Evolutionary conservation across 1,140 invertebrate species (phyloP), one percentile per base, ranked within the genome.

Genomic region (Drosophila novamexicana): DNA sequence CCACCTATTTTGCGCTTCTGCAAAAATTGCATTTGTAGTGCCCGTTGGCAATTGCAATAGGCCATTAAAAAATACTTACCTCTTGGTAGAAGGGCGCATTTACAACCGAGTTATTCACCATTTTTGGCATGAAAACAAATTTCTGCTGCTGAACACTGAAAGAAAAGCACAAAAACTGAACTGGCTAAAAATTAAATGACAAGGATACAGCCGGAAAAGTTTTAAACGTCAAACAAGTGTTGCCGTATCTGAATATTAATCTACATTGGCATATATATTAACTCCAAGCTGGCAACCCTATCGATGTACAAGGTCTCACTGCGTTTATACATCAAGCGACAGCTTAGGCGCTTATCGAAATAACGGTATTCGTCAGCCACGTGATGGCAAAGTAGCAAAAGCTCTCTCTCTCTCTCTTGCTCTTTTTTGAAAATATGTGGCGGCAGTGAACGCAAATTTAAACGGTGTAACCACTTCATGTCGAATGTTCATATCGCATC

Each of bases 141-240:
- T 58, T 66, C 36, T 52, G 45, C 69, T 72, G 53, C 53, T 39
- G 59, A 67, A 47, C 36, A 53, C 52, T 57, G 36, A 54, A 50
- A 49, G 22, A 69, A 66, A 40, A 52, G 77, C 81, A 77, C 49
- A 67, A 16, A 77, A 71, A 49, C 45, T 39, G 54, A 75, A 18
- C n/a, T 42, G 14, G 42, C 32, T 70, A 63, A 18, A 56, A 74
- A 70, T 69, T 64, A 18, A 71, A 62, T 52, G 64, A 32, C 56
- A 78, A 56, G 68, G 81, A 70, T 47, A 69, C 12, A 29, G 42
- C 36, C 53, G 44, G 40, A 70, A 77, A 52, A 53, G 45, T 56
- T 68, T 49, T 14, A 67, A 70, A 69, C 36, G 81, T 85, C 81
- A 77, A 56, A 61, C 3, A 18, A 59, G 64, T 40, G 70, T 68